Base-by-base conservation (phyloP, 2,888 invertebrate genomes). In the Drosophila cognata region DNA sequence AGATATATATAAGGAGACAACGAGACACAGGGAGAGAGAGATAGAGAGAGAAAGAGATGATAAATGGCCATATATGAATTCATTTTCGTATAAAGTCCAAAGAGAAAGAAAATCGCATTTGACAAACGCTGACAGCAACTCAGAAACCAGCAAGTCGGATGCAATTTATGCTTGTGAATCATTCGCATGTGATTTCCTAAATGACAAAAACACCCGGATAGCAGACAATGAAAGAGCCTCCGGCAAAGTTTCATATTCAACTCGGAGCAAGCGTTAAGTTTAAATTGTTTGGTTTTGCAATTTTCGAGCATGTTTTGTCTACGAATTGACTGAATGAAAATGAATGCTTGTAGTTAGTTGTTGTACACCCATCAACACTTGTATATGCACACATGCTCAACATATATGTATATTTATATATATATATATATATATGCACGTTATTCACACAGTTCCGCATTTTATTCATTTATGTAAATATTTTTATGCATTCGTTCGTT, bases 151-250 rank as follows among this genome's bases (percentile, higher is more conserved):
- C 28, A 57, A 51, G 46, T 46, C 57, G 52, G 64, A 67, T 68
- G 63, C 63, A 65, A 75, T 69, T 77, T 71, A 46, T 55, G 31
- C 64, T 59, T 73, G 60, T 81, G 88, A 88, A 75, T 88, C 83
- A 88, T 74, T 74, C 72, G 67, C 64, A 65, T 69, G 74, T 81
- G 82, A 84, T 81, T 88, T 82, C 70, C 73, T 43, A 85, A 85
- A 85, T 81, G 74, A 67, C 78, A 78, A 79, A 78, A 74, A 79
- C 67, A 79, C 21, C 43, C 50, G 59, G 29, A 56, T 51, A 53
- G 57, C 52, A 55, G 73, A 41, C 64, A 78, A 16, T 64, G 57
- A 73, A 73, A 73, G 51, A 62, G 76, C 75, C 84, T 61, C 46
- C 38, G 31, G 79, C 65, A 28, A 65, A 36, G 56, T n/a, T 77